These are phyloP conservation scores for Balaeniceps rex DNA, from an alignment of 2,113 vertebrate species.

Conservation along the genomic window DNA sequence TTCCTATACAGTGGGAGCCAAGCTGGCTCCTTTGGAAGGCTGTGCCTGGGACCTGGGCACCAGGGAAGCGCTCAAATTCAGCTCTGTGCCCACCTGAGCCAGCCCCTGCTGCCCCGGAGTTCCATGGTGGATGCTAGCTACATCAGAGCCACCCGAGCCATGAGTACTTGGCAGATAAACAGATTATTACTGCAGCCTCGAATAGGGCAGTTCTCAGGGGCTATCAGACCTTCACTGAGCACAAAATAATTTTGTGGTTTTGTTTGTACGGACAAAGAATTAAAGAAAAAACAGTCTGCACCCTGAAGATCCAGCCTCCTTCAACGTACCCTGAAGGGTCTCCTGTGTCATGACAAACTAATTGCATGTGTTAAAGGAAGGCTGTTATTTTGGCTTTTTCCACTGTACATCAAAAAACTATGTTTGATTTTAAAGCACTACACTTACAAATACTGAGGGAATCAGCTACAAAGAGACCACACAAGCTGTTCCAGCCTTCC, in stretches of 20 bases:
- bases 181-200: not conserved
- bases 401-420: not conserved
- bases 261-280: not conserved
- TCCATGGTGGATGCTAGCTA: accelerated
- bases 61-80: not conserved
- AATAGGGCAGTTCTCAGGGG: not conserved
- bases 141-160: not conserved
- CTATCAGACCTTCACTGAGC: not conserved
- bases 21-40: not conserved
- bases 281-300: not conserved
- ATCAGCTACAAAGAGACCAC: slow-evolving; percentile 49
- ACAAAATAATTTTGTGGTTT: not conserved
- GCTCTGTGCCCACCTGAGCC: accelerated
- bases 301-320: not conserved
- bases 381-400: slow-evolving; percentile 19
- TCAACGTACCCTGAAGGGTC: not conserved
- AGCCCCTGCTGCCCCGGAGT: not conserved
- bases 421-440: slow-evolving; percentile 35
- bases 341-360: not conserved
- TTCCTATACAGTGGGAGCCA: not conserved
- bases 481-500: slow-evolving; percentile 45
- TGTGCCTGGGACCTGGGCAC: not conserved
- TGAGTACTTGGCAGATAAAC: not conserved
- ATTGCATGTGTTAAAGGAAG: not conserved
- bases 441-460: slow-evolving; percentile 27